phyloP scores from a whole-genome alignment of 2,113 vertebrate species.

The Leptocoma aspasia region DNA sequence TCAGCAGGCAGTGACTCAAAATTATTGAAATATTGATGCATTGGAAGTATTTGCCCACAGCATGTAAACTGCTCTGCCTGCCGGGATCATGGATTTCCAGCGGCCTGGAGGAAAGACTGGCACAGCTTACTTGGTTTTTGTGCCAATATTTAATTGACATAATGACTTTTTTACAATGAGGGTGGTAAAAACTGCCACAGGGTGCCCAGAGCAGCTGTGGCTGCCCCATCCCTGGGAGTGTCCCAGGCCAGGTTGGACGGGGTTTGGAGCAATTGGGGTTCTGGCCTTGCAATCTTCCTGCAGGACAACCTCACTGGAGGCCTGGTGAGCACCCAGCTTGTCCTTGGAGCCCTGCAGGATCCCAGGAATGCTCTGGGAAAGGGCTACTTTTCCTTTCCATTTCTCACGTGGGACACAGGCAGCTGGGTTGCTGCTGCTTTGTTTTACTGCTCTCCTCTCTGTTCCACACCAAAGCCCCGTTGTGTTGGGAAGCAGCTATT shows the following conservation, averaged over 20 bases:
- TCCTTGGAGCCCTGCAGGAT: background rate
- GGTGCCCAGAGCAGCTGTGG: background rate
- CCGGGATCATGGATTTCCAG: background rate
- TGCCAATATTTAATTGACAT: background rate
- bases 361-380: background rate
- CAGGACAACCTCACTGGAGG: rapidly evolving
- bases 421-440: background rate
- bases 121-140: background rate
- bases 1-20: background rate
- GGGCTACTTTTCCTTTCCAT: background rate
- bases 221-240: background rate
- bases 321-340: background rate
- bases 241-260: background rate
- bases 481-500: background rate
- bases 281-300: background rate
- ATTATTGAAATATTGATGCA: background rate
- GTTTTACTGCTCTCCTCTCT: background rate
- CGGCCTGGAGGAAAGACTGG: background rate
- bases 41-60: background rate
- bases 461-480: background rate
- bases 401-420: rapidly evolving
- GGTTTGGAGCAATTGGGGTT: background rate
- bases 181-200: background rate
- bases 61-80: rapidly evolving
- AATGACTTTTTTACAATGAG: background rate